Evolutionary conservation across 2,888 invertebrate species (phyloP).

Genomic region (Epicampocera succincta): DNA sequence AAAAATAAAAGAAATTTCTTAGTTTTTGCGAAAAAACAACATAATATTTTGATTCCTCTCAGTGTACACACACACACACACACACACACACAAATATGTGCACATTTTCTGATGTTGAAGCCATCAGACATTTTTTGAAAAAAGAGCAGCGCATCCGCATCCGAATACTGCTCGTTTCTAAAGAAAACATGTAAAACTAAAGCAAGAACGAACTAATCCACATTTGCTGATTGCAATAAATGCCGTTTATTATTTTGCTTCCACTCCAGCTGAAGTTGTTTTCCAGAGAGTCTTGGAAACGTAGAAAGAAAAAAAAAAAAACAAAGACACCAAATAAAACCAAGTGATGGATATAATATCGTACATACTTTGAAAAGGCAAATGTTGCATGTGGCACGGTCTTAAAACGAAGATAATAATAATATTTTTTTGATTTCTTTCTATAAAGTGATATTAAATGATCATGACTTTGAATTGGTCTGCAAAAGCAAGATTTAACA

Average conservation of each 20-base stretch:
- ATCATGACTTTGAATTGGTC: constrained; percentile 68
- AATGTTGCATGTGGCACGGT: constrained; percentile 50
- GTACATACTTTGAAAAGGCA: constrained; percentile 33
- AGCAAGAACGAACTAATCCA: constrained; percentile 48
- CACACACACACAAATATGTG: too few relatives aligned
- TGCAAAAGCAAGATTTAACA: constrained; percentile 22
- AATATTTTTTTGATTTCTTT: neutral
- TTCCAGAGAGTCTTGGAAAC: constrained; percentile 21
- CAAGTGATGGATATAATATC: constrained; percentile 51
- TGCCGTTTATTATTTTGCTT: constrained; percentile 31
- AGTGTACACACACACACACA: too few relatives aligned
- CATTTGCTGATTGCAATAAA: constrained; percentile 61
- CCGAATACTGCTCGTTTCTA: too few relatives aligned
- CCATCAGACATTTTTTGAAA: neutral
- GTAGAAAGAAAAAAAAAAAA: constrained; percentile 7
- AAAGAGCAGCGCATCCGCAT: constrained; percentile 54
- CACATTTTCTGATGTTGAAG: too few relatives aligned
- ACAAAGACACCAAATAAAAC: neutral
- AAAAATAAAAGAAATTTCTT: too few relatives aligned
- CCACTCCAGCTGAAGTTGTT: constrained; percentile 36
- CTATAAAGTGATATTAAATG: constrained; percentile 56
- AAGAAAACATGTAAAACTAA: too few relatives aligned
- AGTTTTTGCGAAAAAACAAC: too few relatives aligned
- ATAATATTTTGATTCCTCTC: too few relatives aligned
- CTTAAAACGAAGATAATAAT: neutral